Percentiles rank a stretch among this genome's conserved stretches.
These are phyloP conservation scores for Papilio xuthus DNA, from an alignment of 1,140 invertebrate genomes.

Conservation along the genomic window DNA sequence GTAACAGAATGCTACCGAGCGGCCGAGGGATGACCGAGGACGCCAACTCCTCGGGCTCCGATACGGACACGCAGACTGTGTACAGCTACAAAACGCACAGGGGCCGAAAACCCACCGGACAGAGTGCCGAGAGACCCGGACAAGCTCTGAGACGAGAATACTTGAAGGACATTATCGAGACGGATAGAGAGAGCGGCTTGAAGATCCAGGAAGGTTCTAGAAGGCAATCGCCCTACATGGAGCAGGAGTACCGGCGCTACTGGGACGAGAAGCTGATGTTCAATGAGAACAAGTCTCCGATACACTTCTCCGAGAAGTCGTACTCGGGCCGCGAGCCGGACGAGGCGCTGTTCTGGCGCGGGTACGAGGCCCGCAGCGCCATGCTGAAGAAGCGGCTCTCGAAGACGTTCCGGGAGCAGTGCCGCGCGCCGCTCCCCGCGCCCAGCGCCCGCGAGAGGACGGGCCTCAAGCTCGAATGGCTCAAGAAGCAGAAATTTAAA, in stretches of 20 bases:
- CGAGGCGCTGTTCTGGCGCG: conserved; percentile 46
- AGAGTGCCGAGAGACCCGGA: not conserved
- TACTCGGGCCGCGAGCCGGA: conserved; percentile 25
- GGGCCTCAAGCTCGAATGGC: conserved; percentile 50
- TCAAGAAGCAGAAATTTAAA: conserved; percentile 57
- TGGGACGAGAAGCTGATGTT: conserved; percentile 64
- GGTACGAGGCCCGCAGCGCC: conserved; percentile 55
- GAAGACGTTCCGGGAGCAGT: conserved; percentile 21
- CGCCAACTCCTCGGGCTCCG: conserved; percentile 49
- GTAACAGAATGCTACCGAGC: conserved; percentile 38
- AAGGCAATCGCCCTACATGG: conserved; percentile 54
- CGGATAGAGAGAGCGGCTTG: conserved; percentile 3
- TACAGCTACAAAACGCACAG: conserved; percentile 54
- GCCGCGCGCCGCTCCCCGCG: not conserved
- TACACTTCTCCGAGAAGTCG: conserved; percentile 45
- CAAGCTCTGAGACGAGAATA: conserved; percentile 37
- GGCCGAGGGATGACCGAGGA: conserved; percentile 33
- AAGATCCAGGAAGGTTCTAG: conserved; percentile 29
- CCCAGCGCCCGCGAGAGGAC: not conserved
- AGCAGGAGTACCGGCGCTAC: conserved; percentile 65
- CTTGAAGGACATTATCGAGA: conserved; percentile 34
- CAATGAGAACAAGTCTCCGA: conserved; percentile 42
- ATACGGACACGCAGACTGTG: conserved; percentile 63
- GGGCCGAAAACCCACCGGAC: conserved; percentile 32
- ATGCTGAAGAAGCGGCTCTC: conserved; percentile 43